Conservation (phyloP, 2,888 invertebrate genomes). For the Cryptocephalus primarius region DNA sequence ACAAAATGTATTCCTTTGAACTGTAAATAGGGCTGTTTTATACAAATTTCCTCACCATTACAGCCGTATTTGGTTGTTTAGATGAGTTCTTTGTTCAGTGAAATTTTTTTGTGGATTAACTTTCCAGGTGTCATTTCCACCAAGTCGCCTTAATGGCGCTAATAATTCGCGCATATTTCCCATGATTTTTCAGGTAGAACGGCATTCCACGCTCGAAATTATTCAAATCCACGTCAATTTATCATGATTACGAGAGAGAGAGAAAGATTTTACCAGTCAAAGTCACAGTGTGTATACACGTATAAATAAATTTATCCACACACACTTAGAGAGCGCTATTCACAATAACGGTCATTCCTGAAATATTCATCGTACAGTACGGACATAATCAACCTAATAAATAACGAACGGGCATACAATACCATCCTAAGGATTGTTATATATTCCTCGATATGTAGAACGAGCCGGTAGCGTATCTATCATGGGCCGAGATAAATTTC, state of each 20-base stretch:
- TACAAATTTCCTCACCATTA: no score
- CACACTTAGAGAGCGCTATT: background rate
- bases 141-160: no score
- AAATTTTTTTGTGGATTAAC: no score
- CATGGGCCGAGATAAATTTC: conserved; percentile 14
- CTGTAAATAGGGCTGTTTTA: no score
- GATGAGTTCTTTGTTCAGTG: no score
- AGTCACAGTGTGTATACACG: background rate
- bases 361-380: conserved; percentile 1
- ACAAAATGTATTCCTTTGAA: no score
- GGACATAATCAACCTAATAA: background rate
- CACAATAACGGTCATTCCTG: conserved; percentile 1
- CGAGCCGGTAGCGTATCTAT: conserved; percentile 11
- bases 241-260: conserved; percentile 4
- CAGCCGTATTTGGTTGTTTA: no score
- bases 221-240: conserved; percentile 6
- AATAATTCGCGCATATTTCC: no score
- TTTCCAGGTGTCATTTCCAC: no score
- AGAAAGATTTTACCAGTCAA: no score
- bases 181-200: no score
- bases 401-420: background rate
- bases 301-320: conserved; percentile 3
- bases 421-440: conserved; percentile 3
- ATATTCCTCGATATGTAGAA: conserved; percentile 9
- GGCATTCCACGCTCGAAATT: conserved; percentile 2